Conservation (phyloP, 53 echinoderm and acorn worm genomes). For the Stichopus horrens region DNA sequence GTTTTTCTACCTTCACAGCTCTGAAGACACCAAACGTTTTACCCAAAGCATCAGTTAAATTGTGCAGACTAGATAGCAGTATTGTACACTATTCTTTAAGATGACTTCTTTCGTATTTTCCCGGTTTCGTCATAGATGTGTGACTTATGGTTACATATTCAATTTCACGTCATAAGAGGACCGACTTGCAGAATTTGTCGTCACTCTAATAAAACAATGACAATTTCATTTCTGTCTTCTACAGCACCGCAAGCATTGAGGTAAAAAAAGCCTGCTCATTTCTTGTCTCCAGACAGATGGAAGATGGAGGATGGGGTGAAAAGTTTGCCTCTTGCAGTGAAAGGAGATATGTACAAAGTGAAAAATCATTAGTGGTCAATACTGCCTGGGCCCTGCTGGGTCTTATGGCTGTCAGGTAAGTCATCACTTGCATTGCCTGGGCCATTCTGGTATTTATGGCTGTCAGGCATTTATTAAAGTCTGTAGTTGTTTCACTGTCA, state of each 20-base stretch:
- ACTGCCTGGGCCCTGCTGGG: conserved; percentile 84
- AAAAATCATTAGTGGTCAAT: conserved; percentile 88
- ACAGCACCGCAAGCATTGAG: conserved; percentile 67
- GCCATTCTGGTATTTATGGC: conserved; percentile 77
- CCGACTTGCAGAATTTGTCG: too few relatives aligned
- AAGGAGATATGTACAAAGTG: conserved; percentile 73
- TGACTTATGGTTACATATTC: too few relatives aligned
- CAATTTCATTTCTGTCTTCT: background rate
- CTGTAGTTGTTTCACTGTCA: too few relatives aligned
- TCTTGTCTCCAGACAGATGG: conserved; percentile 81
- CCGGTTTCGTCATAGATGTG: too few relatives aligned
- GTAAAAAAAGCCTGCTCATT: conserved; percentile 83
- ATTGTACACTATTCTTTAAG: too few relatives aligned
- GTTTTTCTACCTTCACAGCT: too few relatives aligned
- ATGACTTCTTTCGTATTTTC: too few relatives aligned
- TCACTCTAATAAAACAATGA: background rate
- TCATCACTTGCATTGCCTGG: conserved; percentile 69
- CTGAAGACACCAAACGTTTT: too few relatives aligned
- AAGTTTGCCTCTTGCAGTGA: conserved; percentile 93
- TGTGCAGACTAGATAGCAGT: too few relatives aligned
- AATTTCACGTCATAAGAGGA: too few relatives aligned
- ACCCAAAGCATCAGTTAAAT: too few relatives aligned
- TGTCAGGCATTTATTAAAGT: conserved; percentile 64
- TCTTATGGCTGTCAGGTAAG: conserved; percentile 92
- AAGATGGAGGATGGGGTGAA: conserved; percentile 95